Percentiles rank a stretch among this genome's conserved stretches.
These are phyloP conservation scores for Gambusia yucatana DNA, from an alignment of 2,797 vertebrate genomes.

Conservation along the genomic window DNA sequence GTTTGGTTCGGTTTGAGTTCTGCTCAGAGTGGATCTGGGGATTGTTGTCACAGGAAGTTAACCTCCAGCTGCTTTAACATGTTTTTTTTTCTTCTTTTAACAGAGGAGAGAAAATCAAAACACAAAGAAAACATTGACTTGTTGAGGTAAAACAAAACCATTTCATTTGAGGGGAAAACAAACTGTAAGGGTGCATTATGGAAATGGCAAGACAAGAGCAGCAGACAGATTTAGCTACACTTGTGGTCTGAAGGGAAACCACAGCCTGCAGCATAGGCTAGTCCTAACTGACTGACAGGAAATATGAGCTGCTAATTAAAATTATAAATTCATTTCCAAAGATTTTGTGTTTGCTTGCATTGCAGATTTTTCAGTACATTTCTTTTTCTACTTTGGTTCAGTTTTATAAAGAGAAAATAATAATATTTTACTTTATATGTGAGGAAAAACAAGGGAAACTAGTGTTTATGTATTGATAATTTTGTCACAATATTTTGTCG, in stretches of 20 bases:
- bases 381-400: not conserved
- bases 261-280: not conserved
- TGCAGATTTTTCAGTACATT: not conserved
- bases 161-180: not conserved
- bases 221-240: not conserved
- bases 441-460: too few relatives aligned
- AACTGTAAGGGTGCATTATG: not conserved
- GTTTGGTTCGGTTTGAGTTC: not conserved
- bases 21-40: not conserved
- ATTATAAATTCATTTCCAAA: not conserved
- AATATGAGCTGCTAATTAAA: conserved; percentile 1
- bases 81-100: not conserved
- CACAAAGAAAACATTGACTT: not conserved
- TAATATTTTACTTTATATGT: not conserved
- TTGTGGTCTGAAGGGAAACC: not conserved
- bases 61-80: not conserved
- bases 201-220: not conserved
- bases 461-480: too few relatives aligned
- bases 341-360: not conserved
- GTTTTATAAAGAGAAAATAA: not conserved
- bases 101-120: not conserved
- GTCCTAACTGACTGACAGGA: not conserved
- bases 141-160: not conserved
- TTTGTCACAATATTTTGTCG: too few relatives aligned
- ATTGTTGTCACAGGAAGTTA: not conserved